phyloP scores from a whole-genome alignment of 2,888 invertebrate genomes.

The Agonopterix subpropinquella region DNA sequence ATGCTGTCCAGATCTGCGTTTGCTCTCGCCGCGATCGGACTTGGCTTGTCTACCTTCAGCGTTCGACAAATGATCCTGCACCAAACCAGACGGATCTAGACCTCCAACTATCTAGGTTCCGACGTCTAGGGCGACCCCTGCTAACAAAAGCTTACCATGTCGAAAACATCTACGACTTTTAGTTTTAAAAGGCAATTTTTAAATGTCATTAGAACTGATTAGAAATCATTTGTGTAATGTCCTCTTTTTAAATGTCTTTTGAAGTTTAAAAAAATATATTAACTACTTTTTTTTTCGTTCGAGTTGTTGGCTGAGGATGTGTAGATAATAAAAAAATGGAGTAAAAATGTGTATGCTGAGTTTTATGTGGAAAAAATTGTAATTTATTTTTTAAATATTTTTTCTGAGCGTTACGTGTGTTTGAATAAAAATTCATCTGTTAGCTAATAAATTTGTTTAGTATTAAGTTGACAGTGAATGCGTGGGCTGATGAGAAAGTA shows the following conservation, averaged over 20 bases:
- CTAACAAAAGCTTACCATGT: neutral
- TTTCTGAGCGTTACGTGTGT: no score
- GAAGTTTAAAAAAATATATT: neutral
- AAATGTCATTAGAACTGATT: neutral
- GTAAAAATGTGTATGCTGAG: neutral
- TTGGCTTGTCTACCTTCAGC: constrained; percentile 78
- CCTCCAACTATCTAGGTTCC: neutral
- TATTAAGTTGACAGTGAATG: constrained; percentile 12
- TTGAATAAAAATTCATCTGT: constrained; percentile 2
- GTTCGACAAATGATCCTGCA: constrained; percentile 76
- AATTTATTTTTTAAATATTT: neutral
- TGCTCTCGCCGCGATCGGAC: constrained; percentile 73
- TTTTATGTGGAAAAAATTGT: neutral
- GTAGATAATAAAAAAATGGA: neutral
- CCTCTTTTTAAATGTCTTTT: neutral
- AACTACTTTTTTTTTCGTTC: neutral
- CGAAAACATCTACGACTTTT: neutral
- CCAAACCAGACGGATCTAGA: constrained; percentile 59
- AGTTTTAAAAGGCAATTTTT: neutral
- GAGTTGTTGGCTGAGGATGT: neutral
- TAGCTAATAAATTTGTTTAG: constrained; percentile 9
- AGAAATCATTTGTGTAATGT: neutral
- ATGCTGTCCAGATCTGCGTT: constrained; percentile 75
- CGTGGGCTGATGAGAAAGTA: constrained; percentile 14
- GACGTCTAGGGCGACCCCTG: neutral